Base-by-base conservation (phyloP, 2,797 vertebrate genomes). In the Silurus aristotelis region DNA sequence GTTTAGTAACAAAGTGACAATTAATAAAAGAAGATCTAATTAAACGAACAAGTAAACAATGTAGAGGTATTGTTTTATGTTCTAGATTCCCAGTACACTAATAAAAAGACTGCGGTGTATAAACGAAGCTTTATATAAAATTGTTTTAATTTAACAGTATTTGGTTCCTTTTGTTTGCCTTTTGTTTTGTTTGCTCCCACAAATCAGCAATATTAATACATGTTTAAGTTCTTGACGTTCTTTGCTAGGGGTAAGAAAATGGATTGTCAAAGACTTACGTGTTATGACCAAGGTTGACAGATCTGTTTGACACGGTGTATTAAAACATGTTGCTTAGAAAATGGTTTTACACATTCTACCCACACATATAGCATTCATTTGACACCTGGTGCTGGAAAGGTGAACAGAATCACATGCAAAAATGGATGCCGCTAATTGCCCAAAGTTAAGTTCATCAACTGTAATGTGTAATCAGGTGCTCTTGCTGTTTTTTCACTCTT, bases 111-210 rank as follows among this genome's bases (percentile, higher is more conserved):
- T 60, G 31, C 12, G 60, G 20, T 56, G 14, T 56, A 43, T 9
- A 78, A 19, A 43, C 61, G 38, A 61, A 78, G 22, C 27, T 61
- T 78, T 38, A 56, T 58, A 58, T 58, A 78, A 78, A 78, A 38
- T 17, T 12, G 9, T 61, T 14, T 14, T 5, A 80, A 80, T 64
- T 64, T 48, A 80, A 80, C 60, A 64, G 22, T n/a, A 25, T 17
- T 25, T n/a, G 10, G 14, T 64, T 64, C 1, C 8, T 64, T 80
- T 15, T 64, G 22, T 31, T 43, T 78, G 20, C 10, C 20, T 66
- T 27, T 8, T 10, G 8, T 0, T 2, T 5, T 0, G 31, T 9
- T 61, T 38, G 20, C 8, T 80, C 61, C 43, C 19, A 80, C 15
- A 63, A 63, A 43, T 79, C 6, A 55, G 46, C 46, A 38, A 66